These are phyloP conservation scores for Pyrocephalus nanus DNA, from an alignment of 2,797 vertebrate species.

Conservation along the genomic window DNA sequence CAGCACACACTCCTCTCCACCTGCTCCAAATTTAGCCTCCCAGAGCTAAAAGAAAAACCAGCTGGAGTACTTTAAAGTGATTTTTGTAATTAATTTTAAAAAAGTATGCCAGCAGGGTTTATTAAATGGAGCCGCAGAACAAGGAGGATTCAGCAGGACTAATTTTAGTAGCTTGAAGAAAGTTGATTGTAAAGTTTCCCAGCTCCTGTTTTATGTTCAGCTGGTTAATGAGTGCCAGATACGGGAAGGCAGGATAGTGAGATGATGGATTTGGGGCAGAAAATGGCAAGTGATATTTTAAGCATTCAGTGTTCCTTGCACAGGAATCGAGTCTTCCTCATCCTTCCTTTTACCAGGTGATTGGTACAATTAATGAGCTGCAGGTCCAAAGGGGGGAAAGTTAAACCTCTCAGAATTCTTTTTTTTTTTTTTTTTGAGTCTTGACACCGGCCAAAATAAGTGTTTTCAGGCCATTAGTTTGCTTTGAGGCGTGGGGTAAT, in stretches of 20 bases:
- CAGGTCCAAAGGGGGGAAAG: background rate
- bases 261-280: constrained; percentile 55
- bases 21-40: background rate
- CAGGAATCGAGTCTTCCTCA: background rate
- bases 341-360: background rate
- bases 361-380: background rate
- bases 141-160: constrained; percentile 12
- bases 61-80: background rate
- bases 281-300: constrained; percentile 9
- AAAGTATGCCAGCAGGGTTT: background rate
- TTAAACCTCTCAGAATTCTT: accelerated
- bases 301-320: background rate
- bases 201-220: background rate
- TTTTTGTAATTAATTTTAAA: constrained; percentile 24
- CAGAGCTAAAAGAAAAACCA: background rate
- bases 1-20: background rate
- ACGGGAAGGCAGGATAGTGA: background rate
- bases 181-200: constrained; percentile 23
- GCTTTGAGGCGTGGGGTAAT: background rate
- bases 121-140: background rate
- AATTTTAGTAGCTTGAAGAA: constrained; percentile 49
- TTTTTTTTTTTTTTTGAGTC: background rate
- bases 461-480: background rate
- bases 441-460: background rate
- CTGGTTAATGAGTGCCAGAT: background rate